A percentile compares a stretch with the other conserved stretches of the same genome.
phyloP scores from a whole-genome alignment of 1,140 invertebrate species.

The Aplysia californica region DNA sequence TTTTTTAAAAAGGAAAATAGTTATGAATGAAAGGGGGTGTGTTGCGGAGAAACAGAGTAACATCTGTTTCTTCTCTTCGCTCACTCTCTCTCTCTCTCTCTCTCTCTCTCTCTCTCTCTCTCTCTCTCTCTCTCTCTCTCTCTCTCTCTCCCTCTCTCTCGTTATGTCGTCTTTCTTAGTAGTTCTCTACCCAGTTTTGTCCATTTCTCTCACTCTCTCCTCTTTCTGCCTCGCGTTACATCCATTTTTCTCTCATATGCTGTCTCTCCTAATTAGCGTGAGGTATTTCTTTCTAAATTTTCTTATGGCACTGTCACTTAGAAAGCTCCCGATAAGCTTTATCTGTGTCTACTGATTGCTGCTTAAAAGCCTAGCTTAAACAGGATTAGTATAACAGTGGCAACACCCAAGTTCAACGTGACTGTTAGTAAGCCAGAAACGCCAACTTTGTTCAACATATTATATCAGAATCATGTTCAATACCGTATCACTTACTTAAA shows the following conservation, averaged over 20 bases:
- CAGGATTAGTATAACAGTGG: no score
- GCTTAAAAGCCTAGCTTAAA: no score
- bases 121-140: neutral
- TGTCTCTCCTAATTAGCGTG: neutral
- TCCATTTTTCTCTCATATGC: neutral
- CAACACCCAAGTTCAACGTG: no score
- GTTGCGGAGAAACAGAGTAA: neutral
- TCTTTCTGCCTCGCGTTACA: neutral
- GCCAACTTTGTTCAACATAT: no score
- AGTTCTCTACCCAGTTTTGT: neutral
- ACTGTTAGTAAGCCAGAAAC: no score
- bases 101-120: conserved; percentile 21
- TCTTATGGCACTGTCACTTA: no score
- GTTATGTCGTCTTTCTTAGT: neutral
- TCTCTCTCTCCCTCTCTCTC: neutral
- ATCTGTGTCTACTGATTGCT: no score
- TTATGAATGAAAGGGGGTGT: neutral
- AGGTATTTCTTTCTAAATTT: no score
- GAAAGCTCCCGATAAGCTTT: no score
- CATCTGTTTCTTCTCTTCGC: neutral
- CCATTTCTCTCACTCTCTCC: neutral
- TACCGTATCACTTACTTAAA: no score
- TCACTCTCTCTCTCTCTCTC: conserved; percentile 16
- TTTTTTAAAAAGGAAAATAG: no score
- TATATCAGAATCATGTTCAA: no score